Percentiles rank a stretch among this genome's conserved stretches.
phyloP scores from a whole-genome alignment of 2,888 invertebrate species.

The Spilosoma lubricipeda region DNA sequence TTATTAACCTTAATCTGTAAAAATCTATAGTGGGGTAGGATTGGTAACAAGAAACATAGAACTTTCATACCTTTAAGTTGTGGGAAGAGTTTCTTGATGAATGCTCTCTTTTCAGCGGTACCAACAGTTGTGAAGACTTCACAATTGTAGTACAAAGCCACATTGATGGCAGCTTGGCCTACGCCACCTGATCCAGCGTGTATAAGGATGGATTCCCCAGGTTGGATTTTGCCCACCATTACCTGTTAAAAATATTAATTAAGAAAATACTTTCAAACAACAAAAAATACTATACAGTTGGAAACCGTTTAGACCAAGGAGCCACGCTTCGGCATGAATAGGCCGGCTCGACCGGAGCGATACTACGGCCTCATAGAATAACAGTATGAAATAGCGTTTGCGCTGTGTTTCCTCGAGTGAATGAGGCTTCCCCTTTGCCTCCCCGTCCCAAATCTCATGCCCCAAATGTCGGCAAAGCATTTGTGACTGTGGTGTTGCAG shows the following conservation, averaged over 20 bases:
- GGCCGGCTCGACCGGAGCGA: no score
- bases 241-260: slow-evolving; percentile 56
- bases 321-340: no score
- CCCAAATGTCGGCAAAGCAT: no score
- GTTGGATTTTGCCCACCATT: slow-evolving; percentile 90
- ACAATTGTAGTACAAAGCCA: slow-evolving; percentile 95
- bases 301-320: no score
- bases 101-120: slow-evolving; percentile 94
- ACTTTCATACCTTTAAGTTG: slow-evolving; percentile 83
- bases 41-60: background rate
- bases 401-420: no score
- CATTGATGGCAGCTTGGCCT: slow-evolving; percentile 98
- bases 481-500: no score
- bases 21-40: no score
- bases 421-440: no score
- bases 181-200: slow-evolving; percentile 99
- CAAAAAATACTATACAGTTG: background rate
- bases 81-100: slow-evolving; percentile 96
- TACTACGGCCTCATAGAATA: no score
- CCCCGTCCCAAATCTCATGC: no score
- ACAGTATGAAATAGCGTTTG: no score
- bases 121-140: slow-evolving; percentile 98
- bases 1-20: no score
- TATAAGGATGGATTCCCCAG: slow-evolving; percentile 94
- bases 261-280: background rate